phyloP scores from a whole-genome alignment of 2,113 vertebrate genomes.

The Dipodomys stephensi region DNA sequence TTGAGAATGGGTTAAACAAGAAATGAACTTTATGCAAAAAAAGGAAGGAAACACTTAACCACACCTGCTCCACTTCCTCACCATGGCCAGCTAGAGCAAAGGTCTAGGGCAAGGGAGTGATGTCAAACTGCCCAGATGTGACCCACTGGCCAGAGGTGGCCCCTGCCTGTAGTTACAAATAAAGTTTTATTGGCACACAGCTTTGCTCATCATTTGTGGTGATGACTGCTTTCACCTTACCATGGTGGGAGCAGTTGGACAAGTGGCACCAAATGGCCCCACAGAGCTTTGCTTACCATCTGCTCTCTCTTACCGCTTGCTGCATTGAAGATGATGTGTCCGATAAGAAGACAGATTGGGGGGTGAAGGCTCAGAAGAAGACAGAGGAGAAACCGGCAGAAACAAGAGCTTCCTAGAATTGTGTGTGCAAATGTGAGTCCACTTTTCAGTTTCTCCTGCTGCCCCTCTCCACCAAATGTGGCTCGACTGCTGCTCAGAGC shows the following conservation, averaged over 20 bases:
- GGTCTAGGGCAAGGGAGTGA: neutral
- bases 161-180: neutral
- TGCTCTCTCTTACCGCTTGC: neutral
- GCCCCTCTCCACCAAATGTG: neutral
- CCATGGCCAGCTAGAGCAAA: neutral
- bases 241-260: neutral
- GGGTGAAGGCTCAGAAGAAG: neutral
- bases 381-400: neutral
- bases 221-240: accelerated
- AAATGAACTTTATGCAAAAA: neutral
- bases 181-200: neutral
- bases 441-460: too few species aligned
- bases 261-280: neutral
- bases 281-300: neutral
- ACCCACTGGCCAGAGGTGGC: too few species aligned
- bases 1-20: neutral
- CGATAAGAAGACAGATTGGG: neutral
- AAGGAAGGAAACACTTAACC: constrained; percentile 1
- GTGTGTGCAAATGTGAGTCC: neutral
- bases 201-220: too few species aligned
- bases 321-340: neutral
- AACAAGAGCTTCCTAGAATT: neutral
- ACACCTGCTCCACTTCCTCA: neutral
- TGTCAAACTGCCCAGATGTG: neutral
- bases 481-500: neutral